phyloP scores from a whole-genome alignment of 2,113 vertebrate species.

The Corythoichthys intestinalis region DNA sequence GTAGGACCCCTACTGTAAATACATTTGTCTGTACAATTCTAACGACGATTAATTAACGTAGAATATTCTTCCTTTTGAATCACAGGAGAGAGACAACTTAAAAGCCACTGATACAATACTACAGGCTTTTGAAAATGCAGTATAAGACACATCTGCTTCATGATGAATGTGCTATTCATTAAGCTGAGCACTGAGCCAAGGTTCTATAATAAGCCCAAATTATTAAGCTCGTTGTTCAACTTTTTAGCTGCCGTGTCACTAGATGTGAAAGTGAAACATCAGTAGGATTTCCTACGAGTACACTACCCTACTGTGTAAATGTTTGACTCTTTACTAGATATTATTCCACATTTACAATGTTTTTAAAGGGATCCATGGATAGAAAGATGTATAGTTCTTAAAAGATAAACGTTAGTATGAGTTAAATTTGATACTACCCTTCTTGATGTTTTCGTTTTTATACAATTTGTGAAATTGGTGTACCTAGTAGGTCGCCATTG shows the following conservation, averaged over 20 bases:
- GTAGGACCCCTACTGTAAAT: no score
- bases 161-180: not conserved
- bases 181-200: not conserved
- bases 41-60: not conserved
- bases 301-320: no score
- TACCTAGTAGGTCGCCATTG: no score
- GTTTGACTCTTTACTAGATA: not conserved
- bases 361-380: no score
- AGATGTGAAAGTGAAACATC: not conserved
- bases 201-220: not conserved
- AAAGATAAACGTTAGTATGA: no score
- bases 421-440: no score
- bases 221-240: not conserved
- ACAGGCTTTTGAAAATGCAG: no score
- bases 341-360: not conserved
- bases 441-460: no score
- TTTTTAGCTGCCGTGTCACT: not conserved
- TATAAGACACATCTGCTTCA: not conserved
- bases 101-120: no score
- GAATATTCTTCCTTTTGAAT: not conserved
- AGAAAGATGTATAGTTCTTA: no score
- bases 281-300: not conserved
- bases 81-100: no score
- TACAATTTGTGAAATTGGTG: no score
- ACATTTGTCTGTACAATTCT: not conserved